These are phyloP conservation scores for Hirundo rustica DNA, from an alignment of 2,797 vertebrate genomes.

Conservation along the genomic window DNA sequence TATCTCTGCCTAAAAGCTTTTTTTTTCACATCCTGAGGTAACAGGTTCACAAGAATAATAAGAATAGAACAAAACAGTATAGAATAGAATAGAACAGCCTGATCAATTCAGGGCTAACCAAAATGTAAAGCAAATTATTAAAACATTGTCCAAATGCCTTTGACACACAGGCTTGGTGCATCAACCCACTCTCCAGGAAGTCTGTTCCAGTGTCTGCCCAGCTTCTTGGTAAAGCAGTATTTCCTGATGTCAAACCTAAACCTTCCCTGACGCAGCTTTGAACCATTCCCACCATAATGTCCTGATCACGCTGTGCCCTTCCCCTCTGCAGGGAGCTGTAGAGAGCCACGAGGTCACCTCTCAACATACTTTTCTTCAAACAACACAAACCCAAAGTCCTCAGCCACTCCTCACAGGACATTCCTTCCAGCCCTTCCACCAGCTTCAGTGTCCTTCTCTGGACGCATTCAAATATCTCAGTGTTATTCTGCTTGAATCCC, in stretches of 20 bases:
- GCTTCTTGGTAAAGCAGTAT: not conserved
- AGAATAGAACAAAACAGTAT: not conserved
- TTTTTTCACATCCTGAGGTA: not conserved
- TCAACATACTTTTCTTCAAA: not conserved
- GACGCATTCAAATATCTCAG: not conserved
- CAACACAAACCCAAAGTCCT: not conserved
- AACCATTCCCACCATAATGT: not conserved
- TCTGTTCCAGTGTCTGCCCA: not conserved
- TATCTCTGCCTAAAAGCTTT: not conserved
- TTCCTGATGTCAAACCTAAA: not conserved
- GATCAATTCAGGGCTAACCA: not conserved
- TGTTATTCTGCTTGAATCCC: not conserved
- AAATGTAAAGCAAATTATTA: not conserved
- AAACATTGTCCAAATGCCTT: not conserved
- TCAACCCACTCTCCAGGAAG: not conserved
- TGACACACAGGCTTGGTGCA: not conserved
- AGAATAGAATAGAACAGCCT: not conserved
- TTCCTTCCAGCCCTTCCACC: not conserved
- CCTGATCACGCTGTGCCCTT: not conserved
- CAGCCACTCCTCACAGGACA: accelerated
- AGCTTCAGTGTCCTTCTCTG: not conserved
- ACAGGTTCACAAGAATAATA: not conserved
- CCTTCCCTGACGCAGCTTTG: not conserved
- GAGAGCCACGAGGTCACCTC: not conserved
- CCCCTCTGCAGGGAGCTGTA: not conserved